Evolutionary conservation across 2,888 invertebrate species (phyloP).

Genomic region (Drymonia ruficornis): DNA sequence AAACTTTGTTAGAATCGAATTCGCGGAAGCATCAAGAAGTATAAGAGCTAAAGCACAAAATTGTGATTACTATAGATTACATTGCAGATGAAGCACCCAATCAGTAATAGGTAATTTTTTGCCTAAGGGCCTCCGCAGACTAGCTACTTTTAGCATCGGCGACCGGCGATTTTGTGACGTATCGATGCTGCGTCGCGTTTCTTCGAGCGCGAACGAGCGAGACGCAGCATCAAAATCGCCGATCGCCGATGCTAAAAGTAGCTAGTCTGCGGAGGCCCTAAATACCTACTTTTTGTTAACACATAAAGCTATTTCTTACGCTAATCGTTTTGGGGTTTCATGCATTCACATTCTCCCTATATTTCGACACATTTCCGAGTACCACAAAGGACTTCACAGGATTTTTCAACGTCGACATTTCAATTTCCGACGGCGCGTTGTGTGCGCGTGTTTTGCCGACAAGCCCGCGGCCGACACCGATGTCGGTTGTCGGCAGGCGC

Average conservation of each 20-base stretch:
- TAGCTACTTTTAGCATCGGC: too few relatives aligned
- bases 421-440: constrained; percentile 1
- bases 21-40: background rate
- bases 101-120: background rate
- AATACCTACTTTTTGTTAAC: too few relatives aligned
- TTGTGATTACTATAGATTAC: too few relatives aligned
- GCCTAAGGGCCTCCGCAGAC: too few relatives aligned
- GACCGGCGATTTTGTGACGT: too few relatives aligned
- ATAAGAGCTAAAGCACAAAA: background rate
- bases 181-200: too few relatives aligned
- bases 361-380: background rate
- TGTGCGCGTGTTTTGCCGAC: constrained; percentile 1
- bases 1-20: background rate
- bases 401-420: constrained; percentile 3
- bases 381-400: background rate
- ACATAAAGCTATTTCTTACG: background rate
- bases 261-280: too few relatives aligned
- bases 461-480: background rate
- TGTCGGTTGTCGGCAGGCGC: background rate
- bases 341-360: background rate
- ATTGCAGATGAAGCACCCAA: too few relatives aligned
- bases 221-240: too few relatives aligned
- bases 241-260: too few relatives aligned
- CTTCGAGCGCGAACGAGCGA: too few relatives aligned
- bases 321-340: too few relatives aligned